Base-by-base conservation (phyloP, 2,888 invertebrate species). In the Hypsopygia costalis region DNA sequence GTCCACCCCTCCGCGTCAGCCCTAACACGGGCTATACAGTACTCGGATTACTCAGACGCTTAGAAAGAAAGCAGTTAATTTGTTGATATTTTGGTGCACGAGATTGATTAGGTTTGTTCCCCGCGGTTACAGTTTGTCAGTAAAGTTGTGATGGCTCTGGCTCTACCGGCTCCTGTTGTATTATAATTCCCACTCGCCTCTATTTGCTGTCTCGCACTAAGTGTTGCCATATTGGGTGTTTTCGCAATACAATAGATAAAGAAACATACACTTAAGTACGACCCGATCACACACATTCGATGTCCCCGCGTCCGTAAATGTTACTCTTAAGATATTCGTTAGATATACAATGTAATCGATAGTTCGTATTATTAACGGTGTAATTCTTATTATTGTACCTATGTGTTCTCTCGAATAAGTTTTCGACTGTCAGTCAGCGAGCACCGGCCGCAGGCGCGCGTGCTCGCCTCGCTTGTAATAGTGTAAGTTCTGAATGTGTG, bases 401-500 rank as follows among this genome's bases (percentile, higher is more conserved):
- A 35, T 29, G 22, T 45, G 43, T 42, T 41, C 33, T 40, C 49
- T 50, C 47, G 49, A 50, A 50, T 50, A 47, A 41, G 43, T 47
- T 49, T 46, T 35, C 29, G 27, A 40, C 25, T 39, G 21, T 27
- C 32, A 10, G 34, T 28, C 38, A 40, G 34, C 21, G n/a, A n/a
- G 37, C n/a, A 21, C 31, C 12, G 8, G 3, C 9, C 3, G 3
- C 6, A 6, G 6, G 7, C 6, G 11, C 8, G 25, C 3, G 3
- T 25, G 16, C 16, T 16, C 16, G 2, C 16, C 16, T 16, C 16
- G 2, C 16, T 4, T 2, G 16, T 16, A 16, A 4, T 4, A 16
- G 16, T 16, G 16, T 4, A 16, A 16, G 16, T 16, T 16, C n/a
- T n/a, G n/a, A n/a, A n/a, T n/a, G n/a, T 16, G 16, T 16, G 25